Evolutionary conservation across 2,888 invertebrate species (phyloP).

Genomic region (Drosophila colorata): DNA sequence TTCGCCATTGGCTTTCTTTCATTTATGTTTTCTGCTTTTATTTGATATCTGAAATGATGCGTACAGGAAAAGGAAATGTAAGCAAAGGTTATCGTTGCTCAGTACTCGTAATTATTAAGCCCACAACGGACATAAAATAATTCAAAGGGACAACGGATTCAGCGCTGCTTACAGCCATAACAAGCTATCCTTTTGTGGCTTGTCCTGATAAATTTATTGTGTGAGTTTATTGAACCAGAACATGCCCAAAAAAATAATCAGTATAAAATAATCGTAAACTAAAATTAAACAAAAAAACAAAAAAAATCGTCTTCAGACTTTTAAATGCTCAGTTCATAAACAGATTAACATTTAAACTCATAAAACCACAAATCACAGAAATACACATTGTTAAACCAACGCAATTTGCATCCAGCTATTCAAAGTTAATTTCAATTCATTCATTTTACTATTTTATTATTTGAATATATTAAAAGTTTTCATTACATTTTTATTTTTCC

Average conservation of each 20-base stretch:
- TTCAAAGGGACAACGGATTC: slow-evolving; percentile 33
- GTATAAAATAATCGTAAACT: neutral
- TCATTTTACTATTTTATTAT: too few relatives aligned
- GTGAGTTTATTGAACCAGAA: slow-evolving; percentile 33
- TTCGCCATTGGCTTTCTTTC: slow-evolving; percentile 19
- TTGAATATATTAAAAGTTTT: too few relatives aligned
- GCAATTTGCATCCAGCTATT: neutral
- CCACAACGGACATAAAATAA: slow-evolving; percentile 29
- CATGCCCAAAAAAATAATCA: neutral
- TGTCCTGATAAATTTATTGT: slow-evolving; percentile 11
- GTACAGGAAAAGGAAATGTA: slow-evolving; percentile 14
- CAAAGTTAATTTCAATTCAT: too few relatives aligned
- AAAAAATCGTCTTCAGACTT: neutral
- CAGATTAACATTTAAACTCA: neutral
- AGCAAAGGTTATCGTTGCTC: slow-evolving; percentile 11
- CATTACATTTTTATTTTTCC: slow-evolving; percentile 1
- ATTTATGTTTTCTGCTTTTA: slow-evolving; percentile 14
- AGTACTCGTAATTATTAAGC: slow-evolving; percentile 34
- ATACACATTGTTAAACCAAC: too few relatives aligned
- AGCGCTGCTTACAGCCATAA: slow-evolving; percentile 1
- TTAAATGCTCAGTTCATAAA: neutral
- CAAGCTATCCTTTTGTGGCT: slow-evolving; percentile 10
- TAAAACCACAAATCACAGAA: neutral
- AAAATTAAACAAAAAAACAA: too few relatives aligned
- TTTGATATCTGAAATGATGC: slow-evolving; percentile 16